A percentile compares a stretch with the other conserved stretches of the same genome.
phyloP scores from a whole-genome alignment of 2,113 vertebrate species.

The Benitochromis conjunctus region DNA sequence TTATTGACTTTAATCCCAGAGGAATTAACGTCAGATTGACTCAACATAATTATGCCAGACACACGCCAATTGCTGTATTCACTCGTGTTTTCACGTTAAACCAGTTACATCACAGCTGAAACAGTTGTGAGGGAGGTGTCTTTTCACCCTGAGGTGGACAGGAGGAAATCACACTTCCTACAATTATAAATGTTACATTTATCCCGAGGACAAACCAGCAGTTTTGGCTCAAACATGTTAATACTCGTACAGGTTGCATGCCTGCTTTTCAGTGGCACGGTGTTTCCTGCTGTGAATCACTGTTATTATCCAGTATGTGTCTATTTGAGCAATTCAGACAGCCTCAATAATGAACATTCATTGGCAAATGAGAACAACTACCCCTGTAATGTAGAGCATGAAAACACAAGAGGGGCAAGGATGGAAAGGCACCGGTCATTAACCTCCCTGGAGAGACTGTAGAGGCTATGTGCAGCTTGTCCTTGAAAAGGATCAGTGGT shows the following conservation, averaged over 20 bases:
- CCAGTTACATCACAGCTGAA: not conserved
- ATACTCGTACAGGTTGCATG: not conserved
- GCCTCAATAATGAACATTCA: not conserved
- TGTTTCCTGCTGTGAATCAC: not conserved
- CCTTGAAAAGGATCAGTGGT: constrained; percentile 7
- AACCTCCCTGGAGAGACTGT: not conserved
- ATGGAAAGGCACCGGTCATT: not conserved
- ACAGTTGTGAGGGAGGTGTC: not conserved
- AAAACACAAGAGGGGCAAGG: not conserved
- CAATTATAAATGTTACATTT: not conserved
- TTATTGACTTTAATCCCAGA: not conserved
- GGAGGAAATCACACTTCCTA: not conserved
- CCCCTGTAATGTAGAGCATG: not conserved
- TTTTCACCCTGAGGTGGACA: not conserved
- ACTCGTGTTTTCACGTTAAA: not conserved
- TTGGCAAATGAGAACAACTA: not conserved
- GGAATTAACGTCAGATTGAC: not conserved
- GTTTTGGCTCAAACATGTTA: not conserved
- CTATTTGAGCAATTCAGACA: not conserved
- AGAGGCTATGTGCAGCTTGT: not conserved
- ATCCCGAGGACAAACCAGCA: not conserved
- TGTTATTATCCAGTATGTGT: not conserved
- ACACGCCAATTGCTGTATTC: not conserved
- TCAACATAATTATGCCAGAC: not conserved
- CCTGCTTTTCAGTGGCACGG: not conserved